Conservation (phyloP, 2,888 invertebrate genomes). For the Theristus sp. region DNA sequence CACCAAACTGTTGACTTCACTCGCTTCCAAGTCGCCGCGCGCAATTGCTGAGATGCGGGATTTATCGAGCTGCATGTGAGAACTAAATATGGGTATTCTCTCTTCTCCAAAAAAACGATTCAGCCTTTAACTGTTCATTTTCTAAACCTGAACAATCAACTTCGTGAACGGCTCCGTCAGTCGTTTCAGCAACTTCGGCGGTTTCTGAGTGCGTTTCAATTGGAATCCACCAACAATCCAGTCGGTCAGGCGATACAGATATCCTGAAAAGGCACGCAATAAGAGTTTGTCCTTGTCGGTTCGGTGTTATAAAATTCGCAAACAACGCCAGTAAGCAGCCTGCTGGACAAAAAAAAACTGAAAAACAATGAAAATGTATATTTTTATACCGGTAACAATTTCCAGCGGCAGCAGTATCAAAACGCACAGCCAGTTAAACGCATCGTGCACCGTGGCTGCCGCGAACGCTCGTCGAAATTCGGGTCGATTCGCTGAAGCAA, state of each 20-base stretch:
- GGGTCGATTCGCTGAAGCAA: too few relatives aligned
- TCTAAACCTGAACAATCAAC: conserved; percentile 16
- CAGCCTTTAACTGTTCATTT: too few relatives aligned
- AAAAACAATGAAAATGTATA: too few relatives aligned
- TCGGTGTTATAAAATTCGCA: too few relatives aligned
- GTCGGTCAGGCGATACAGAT: conserved; percentile 16
- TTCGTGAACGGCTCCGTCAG: conserved; percentile 20
- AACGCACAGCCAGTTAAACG: conserved; percentile 41
- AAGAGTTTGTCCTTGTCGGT: too few relatives aligned
- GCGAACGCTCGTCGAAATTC: conserved; percentile 39
- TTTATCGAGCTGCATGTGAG: neutral
- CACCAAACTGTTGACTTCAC: neutral
- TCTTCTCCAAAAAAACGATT: neutral
- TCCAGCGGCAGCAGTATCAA: conserved; percentile 38
- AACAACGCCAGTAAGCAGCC: too few relatives aligned
- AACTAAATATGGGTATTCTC: neutral
- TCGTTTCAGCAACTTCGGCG: conserved; percentile 13
- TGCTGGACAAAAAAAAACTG: too few relatives aligned
- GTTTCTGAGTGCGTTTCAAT: conserved; percentile 11
- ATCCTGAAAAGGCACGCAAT: conserved; percentile 6
- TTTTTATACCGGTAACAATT: conserved; percentile 31
- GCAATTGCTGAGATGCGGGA: neutral
- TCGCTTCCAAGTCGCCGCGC: neutral
- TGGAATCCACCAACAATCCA: conserved; percentile 16
- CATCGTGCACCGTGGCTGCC: conserved; percentile 41